Evolutionary conservation across 2,113 vertebrate species (phyloP).

Genomic region (Gopherus evgoodei): DNA sequence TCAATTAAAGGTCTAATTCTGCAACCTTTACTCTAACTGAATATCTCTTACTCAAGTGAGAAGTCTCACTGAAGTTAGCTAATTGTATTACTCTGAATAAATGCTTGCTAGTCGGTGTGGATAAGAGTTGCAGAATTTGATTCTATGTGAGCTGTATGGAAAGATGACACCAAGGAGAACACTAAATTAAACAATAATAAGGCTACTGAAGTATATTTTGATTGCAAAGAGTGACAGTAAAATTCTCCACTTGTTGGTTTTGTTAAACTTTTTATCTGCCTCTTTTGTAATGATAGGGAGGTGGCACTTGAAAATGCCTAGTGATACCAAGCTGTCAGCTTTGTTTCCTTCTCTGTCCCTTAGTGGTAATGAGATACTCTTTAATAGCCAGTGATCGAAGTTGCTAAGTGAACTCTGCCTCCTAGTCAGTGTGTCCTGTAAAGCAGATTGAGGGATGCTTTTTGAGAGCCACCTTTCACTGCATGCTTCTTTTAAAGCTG

Average conservation of each 20-base stretch:
- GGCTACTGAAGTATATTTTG: background rate
- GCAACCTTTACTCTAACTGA: background rate
- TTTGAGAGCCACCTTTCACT: slow-evolving; percentile 33
- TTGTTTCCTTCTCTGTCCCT: slow-evolving; percentile 10
- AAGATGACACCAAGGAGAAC: background rate
- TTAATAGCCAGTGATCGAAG: slow-evolving; percentile 37
- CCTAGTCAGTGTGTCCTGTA: slow-evolving; percentile 45
- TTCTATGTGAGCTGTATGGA: background rate
- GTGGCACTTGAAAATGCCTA: background rate
- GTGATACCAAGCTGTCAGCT: background rate
- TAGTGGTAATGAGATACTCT: slow-evolving; percentile 17
- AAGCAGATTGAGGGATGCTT: slow-evolving; percentile 31
- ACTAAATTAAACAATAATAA: slow-evolving; percentile 18
- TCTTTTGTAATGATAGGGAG: background rate
- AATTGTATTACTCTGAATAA: slow-evolving; percentile 48
- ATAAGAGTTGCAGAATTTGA: background rate
- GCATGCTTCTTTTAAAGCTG: slow-evolving; percentile 33
- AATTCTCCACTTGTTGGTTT: background rate
- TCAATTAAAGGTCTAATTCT: slow-evolving; percentile 38
- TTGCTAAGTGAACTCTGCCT: slow-evolving; percentile 48
- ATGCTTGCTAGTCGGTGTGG: background rate
- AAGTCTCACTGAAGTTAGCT: background rate
- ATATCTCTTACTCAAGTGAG: slow-evolving; percentile 8
- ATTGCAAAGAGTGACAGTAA: background rate
- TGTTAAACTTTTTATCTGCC: background rate